Percentiles rank a stretch among this genome's conserved stretches.
phyloP scores from a whole-genome alignment of 2,113 vertebrate species.

The Tupaia chinensis region DNA sequence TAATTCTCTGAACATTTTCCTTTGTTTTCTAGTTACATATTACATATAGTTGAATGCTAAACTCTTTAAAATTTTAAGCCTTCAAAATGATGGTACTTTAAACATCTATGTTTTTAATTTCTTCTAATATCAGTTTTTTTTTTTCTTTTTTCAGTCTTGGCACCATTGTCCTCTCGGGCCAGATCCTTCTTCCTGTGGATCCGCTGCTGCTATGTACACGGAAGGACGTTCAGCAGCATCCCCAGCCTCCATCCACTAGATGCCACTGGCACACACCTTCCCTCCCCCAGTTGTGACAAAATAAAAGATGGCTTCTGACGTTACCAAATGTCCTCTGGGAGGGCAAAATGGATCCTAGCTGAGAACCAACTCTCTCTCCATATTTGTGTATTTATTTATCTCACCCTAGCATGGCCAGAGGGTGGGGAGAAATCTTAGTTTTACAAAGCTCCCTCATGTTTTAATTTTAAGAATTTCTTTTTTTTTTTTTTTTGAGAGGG shows the following conservation, averaged over 20 bases:
- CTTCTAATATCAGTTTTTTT: background rate
- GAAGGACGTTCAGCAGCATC: background rate
- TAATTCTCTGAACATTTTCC: background rate
- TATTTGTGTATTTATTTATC: background rate
- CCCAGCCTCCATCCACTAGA: background rate
- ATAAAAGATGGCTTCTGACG: background rate
- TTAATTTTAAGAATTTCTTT: constrained; percentile 37
- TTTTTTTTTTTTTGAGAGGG: too few species aligned
- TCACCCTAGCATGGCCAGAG: background rate
- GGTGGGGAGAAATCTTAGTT: background rate
- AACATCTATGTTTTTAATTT: background rate
- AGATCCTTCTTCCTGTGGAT: background rate
- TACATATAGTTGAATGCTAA: constrained; percentile 13
- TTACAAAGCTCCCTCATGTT: constrained; percentile 6
- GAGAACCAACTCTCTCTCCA: background rate
- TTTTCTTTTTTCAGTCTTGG: background rate
- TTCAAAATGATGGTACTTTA: background rate
- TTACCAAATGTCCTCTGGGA: background rate
- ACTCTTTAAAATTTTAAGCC: constrained; percentile 1
- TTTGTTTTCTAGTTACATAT: constrained; percentile 11
- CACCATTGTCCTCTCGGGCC: background rate
- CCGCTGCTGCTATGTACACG: background rate
- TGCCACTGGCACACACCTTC: background rate
- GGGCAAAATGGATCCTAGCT: background rate
- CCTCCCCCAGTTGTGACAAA: background rate